A percentile compares a stretch with the other conserved stretches of the same genome.
Evolutionary conservation across 2,888 invertebrate species (phyloP).

Genomic region (Uloborus plumipes): DNA sequence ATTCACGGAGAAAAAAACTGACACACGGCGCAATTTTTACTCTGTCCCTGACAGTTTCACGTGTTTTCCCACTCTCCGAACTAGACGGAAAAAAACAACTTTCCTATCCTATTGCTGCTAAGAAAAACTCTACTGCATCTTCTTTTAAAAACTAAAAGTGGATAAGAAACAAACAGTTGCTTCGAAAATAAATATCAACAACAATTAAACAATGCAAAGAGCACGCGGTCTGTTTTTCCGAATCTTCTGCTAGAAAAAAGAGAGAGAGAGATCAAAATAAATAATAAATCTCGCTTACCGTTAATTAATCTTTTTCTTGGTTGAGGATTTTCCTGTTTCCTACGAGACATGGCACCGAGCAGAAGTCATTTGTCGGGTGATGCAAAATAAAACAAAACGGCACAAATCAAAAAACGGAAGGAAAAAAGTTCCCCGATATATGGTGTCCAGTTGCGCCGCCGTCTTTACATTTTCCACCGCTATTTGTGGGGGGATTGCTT

Average conservation of each 20-base stretch:
- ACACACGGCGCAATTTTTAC: constrained; percentile 30
- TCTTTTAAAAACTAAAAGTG: no score
- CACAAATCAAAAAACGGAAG: constrained; percentile 43
- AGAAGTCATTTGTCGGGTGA: constrained; percentile 39
- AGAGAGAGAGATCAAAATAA: background rate
- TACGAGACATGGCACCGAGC: constrained; percentile 69
- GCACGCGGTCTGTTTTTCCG: no score
- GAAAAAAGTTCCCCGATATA: constrained; percentile 34
- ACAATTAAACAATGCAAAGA: no score
- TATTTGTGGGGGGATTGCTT: constrained; percentile 37
- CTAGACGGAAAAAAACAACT: background rate
- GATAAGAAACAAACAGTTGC: no score
- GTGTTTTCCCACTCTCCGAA: constrained; percentile 7
- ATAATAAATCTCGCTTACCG: constrained; percentile 69
- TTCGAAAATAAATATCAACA: no score
- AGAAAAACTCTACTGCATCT: no score
- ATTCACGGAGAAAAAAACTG: background rate
- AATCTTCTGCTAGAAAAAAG: no score
- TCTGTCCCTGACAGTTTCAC: constrained; percentile 22
- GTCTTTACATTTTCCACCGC: constrained; percentile 61
- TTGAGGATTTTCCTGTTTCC: constrained; percentile 73
- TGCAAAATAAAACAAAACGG: constrained; percentile 39
- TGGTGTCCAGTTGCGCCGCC: constrained; percentile 27
- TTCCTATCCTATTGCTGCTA: no score
- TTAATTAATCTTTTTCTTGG: constrained; percentile 72